These are phyloP conservation scores for Podarcis raffonei DNA, from an alignment of 2,113 vertebrate species.

Conservation along the genomic window DNA sequence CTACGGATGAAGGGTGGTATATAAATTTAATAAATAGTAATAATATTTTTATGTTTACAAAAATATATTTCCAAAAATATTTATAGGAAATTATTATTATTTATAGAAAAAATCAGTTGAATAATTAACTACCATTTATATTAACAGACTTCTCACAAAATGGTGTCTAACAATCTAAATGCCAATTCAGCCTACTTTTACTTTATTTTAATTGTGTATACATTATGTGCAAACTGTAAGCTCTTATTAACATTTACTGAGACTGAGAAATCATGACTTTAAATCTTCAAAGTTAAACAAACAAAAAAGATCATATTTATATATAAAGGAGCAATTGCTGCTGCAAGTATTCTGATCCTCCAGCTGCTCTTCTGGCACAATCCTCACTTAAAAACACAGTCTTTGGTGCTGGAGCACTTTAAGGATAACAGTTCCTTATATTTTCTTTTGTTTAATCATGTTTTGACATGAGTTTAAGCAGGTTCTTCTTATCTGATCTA, in stretches of 20 bases:
- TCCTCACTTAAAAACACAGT: not conserved
- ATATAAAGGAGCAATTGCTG: not conserved
- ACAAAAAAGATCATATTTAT: not conserved
- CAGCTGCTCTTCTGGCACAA: not conserved
- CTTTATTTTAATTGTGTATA: constrained; percentile 31
- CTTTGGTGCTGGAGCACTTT: not conserved
- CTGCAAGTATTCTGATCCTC: not conserved
- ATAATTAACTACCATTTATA: not conserved
- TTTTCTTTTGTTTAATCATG: constrained; percentile 17
- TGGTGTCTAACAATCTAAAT: constrained; percentile 8
- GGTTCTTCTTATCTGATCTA: not conserved
- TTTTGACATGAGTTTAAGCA: constrained; percentile 22
- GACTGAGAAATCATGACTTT: constrained; percentile 5
- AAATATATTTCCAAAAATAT: too few relatives aligned
- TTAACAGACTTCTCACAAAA: not conserved
- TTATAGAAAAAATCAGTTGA: too few relatives aligned
- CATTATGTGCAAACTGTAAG: not conserved
- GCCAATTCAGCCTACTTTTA: not conserved
- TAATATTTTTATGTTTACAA: too few relatives aligned
- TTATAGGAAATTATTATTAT: too few relatives aligned
- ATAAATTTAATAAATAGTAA: too few relatives aligned
- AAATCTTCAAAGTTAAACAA: constrained; percentile 29
- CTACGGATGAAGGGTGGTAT: too few relatives aligned
- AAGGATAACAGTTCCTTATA: constrained; percentile 23
- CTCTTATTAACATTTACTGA: not conserved